phyloP scores from a whole-genome alignment of 1,140 invertebrate species.

The Bombus confusus region DNA sequence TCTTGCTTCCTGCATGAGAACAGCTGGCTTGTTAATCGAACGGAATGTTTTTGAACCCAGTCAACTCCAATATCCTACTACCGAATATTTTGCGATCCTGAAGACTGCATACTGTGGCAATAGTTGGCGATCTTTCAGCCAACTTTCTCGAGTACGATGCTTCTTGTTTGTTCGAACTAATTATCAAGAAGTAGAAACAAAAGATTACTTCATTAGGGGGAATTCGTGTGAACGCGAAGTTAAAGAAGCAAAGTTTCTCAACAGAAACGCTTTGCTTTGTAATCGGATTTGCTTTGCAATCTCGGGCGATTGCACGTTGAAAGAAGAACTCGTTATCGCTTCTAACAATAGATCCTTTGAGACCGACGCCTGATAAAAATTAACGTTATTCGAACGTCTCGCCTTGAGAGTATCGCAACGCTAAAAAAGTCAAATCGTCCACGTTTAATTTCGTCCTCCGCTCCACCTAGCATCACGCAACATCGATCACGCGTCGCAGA shows the following conservation, averaged over 20 bases:
- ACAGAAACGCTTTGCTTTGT: slow-evolving; percentile 29
- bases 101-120: neutral
- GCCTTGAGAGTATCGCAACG: too few species aligned
- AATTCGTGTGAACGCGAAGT: neutral
- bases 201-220: neutral
- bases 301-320: neutral
- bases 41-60: neutral
- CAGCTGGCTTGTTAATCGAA: neutral
- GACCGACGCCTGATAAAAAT: too few species aligned
- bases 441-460: too few species aligned
- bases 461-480: too few species aligned
- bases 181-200: neutral
- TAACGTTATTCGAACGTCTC: too few species aligned
- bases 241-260: slow-evolving; percentile 2
- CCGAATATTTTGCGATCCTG: too few species aligned
- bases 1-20: too few species aligned
- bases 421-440: too few species aligned
- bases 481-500: neutral
- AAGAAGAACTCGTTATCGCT: neutral
- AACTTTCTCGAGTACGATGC: neutral
- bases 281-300: neutral
- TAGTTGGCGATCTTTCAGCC: neutral
- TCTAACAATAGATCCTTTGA: neutral
- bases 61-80: too few species aligned
- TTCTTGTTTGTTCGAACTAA: neutral